These are phyloP conservation scores for Psylliodes chrysocephalus DNA, from an alignment of 2,888 invertebrate genomes.

Conservation along the genomic window DNA sequence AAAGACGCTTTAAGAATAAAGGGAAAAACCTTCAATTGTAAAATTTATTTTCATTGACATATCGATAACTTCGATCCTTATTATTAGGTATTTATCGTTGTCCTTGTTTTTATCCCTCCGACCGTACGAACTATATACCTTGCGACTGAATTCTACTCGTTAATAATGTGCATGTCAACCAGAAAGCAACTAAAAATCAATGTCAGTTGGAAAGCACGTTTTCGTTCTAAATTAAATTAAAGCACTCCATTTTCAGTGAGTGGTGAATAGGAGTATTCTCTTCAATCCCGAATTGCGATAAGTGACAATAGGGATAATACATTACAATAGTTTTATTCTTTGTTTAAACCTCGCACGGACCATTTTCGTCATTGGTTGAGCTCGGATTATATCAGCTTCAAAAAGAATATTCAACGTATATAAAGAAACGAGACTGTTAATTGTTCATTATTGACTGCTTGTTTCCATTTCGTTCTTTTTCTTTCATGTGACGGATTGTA, in stretches of 20 bases:
- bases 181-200: slow-evolving; percentile 15
- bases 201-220: slow-evolving; percentile 3
- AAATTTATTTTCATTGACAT: too few species aligned
- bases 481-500: too few species aligned
- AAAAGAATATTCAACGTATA: too few species aligned
- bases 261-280: slow-evolving; percentile 7
- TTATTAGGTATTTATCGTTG: too few species aligned
- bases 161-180: slow-evolving; percentile 21
- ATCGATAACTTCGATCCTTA: too few species aligned
- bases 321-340: slow-evolving; percentile 13
- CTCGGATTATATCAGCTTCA: too few species aligned
- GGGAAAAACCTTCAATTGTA: too few species aligned
- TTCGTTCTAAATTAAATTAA: slow-evolving; percentile 14
- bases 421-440: too few species aligned
- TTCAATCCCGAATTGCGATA: slow-evolving; percentile 2
- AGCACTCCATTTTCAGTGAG: not conserved
- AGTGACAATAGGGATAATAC: slow-evolving; percentile 15
- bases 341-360: not conserved
- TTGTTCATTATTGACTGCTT: too few species aligned
- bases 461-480: too few species aligned
- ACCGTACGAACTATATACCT: not conserved
- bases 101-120: not conserved
- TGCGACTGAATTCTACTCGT: not conserved
- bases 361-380: not conserved
- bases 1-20: too few species aligned